A percentile compares a stretch with the other conserved stretches of the same genome.
Evolutionary conservation across 2,113 vertebrate species (phyloP).

Genomic region (Oplegnathus fasciatus): DNA sequence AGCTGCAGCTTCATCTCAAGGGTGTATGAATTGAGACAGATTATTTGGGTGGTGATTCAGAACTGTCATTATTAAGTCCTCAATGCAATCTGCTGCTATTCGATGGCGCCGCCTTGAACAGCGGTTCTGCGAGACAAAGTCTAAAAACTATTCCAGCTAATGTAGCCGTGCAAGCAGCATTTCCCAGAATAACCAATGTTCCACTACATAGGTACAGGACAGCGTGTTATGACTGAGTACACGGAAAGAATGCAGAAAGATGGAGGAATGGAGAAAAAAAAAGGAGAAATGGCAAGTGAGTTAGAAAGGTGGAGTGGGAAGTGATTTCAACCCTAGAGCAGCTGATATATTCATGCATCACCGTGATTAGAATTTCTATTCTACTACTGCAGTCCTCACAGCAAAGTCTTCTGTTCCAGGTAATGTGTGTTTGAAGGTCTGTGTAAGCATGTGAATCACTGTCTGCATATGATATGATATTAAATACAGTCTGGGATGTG

Average conservation of each 20-base stretch:
- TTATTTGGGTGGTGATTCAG: constrained; percentile 69
- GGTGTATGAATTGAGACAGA: constrained; percentile 72
- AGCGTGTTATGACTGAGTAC: constrained; percentile 2
- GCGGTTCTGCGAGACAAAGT: constrained; percentile 22
- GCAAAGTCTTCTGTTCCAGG: constrained; percentile 30
- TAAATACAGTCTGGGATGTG: constrained; percentile 19
- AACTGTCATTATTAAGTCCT: constrained; percentile 70
- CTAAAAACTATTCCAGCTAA: constrained; percentile 10
- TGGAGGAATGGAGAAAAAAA: neutral
- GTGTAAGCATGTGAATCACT: constrained; percentile 33
- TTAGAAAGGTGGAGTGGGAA: constrained; percentile 37
- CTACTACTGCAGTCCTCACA: constrained; percentile 40
- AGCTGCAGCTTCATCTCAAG: constrained; percentile 69
- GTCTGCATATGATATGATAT: constrained; percentile 16
- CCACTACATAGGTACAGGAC: neutral
- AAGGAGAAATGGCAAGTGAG: constrained; percentile 21
- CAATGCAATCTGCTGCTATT: constrained; percentile 63
- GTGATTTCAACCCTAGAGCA: constrained; percentile 45
- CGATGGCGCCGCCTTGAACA: constrained; percentile 19
- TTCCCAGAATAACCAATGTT: constrained; percentile 10
- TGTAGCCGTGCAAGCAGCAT: neutral
- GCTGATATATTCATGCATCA: constrained; percentile 62
- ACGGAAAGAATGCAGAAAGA: constrained; percentile 7
- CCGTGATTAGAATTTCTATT: constrained; percentile 64
- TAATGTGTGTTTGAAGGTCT: constrained; percentile 50